Evolutionary conservation across 2,113 vertebrate species (phyloP).

Genomic region (Megalops atlanticus): DNA sequence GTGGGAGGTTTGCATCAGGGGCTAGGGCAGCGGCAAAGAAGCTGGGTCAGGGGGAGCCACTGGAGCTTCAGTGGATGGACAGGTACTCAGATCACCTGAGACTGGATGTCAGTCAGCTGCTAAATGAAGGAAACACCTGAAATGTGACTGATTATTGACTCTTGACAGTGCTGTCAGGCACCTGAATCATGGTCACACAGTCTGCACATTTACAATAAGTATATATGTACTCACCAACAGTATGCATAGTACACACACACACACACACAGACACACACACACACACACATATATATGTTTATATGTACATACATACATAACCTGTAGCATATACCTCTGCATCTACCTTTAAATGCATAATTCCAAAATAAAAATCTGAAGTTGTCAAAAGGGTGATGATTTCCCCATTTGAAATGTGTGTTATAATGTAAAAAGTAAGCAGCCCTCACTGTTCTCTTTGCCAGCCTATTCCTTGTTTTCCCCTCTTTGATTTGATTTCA

Average conservation of each 20-base stretch:
- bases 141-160: too few relatives aligned
- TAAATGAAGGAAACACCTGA: background rate
- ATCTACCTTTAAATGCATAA: background rate
- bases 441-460: conserved; percentile 34
- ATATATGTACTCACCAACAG: too few relatives aligned
- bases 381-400: background rate
- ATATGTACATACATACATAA: too few relatives aligned
- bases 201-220: background rate
- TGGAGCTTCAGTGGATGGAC: background rate
- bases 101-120: background rate
- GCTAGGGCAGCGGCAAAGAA: background rate
- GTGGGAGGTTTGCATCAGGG: conserved; percentile 46
- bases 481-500: conserved; percentile 51
- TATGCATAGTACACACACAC: too few relatives aligned
- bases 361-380: background rate
- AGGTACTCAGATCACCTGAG: background rate
- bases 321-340: background rate
- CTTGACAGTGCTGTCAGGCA: too few relatives aligned
- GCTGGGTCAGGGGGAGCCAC: background rate
- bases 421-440: background rate
- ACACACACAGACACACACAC: too few relatives aligned
- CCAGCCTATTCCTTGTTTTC: conserved; percentile 50
- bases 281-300: too few relatives aligned
- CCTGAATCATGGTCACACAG: too few relatives aligned
- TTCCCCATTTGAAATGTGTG: background rate